Evolutionary conservation across 1,140 invertebrate species (phyloP).

Genomic region (Eufriesea mexicana): DNA sequence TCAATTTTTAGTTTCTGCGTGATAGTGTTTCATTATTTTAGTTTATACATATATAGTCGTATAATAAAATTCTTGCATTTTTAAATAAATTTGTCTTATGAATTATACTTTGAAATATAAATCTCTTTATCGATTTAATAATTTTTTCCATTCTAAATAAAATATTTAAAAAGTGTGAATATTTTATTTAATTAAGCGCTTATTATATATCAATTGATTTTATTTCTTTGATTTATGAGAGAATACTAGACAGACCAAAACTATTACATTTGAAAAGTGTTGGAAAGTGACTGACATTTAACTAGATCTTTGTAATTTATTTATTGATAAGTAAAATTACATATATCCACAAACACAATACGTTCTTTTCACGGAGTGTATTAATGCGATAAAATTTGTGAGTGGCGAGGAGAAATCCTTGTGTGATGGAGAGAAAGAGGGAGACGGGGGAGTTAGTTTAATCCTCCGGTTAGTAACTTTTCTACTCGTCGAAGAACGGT

Average conservation of each 20-base stretch:
- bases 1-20: too few species aligned
- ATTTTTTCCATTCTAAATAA: too few species aligned
- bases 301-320: conserved; percentile 71
- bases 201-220: background rate
- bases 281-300: background rate
- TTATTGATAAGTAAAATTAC: conserved; percentile 80
- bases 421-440: conserved; percentile 67
- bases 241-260: background rate
- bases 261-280: background rate
- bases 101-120: too few species aligned
- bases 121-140: too few species aligned
- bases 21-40: background rate
- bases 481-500: conserved; percentile 52
- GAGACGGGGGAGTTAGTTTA: conserved; percentile 42
- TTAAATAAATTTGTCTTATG: too few species aligned
- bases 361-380: conserved; percentile 68
- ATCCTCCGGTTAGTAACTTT: conserved; percentile 48
- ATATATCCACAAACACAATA: conserved; percentile 79
- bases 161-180: too few species aligned
- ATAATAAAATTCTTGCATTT: background rate
- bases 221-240: background rate
- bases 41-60: too few species aligned
- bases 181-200: too few species aligned
- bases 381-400: conserved; percentile 70
- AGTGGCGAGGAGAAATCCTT: conserved; percentile 63